Base-by-base conservation (phyloP, 1,140 invertebrate genomes). In the Anoplolepis gracilipes region DNA sequence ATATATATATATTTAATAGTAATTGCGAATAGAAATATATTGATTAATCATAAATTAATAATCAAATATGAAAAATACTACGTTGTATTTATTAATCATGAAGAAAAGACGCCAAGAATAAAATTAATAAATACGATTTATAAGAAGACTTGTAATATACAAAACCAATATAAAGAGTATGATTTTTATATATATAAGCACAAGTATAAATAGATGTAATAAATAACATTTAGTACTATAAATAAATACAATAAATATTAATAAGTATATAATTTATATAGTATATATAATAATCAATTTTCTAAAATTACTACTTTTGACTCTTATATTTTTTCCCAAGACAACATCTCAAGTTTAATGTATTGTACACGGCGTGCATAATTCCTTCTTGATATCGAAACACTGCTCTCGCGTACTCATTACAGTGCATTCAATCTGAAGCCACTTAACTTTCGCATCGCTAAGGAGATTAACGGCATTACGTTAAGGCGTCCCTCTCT, bases 391-490 rank as follows among this genome's bases (percentile, higher is more conserved):
- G 53, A 82, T 73, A 82, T 61, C 65, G 25, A 25, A 53, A 30
- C 49, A 30, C 6, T 59, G 49, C 16, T 57, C 36, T 46, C 77
- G 33, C 53, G 33, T 53, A 53, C 67, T 82, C 78, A 82, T 82
- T 82, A 82, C 84, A 86, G 85, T 72, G 87, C 87, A 88, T 88
- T 87, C 53, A 85, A 87, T 69, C 67, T 30, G 11, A 46, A 84
- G 67, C 64, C 87, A 88, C 87, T 89, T 88, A 89, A 89, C 87
- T 89, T 89, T 84, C 59, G 57, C 72, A 77, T 55, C 70, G 88
- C 88, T 89, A 89, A 89, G 88, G 85, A 88, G 87, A 89, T 89
- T 89, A 89, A 88, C 67, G 69, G 65, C 39, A 59, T 67, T 67
- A 82, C 88, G 64, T 39, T 49, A 64, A 46, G 77, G 78, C 82